Conservation (phyloP, 2,888 invertebrate genomes). For the Clanis bilineata region DNA sequence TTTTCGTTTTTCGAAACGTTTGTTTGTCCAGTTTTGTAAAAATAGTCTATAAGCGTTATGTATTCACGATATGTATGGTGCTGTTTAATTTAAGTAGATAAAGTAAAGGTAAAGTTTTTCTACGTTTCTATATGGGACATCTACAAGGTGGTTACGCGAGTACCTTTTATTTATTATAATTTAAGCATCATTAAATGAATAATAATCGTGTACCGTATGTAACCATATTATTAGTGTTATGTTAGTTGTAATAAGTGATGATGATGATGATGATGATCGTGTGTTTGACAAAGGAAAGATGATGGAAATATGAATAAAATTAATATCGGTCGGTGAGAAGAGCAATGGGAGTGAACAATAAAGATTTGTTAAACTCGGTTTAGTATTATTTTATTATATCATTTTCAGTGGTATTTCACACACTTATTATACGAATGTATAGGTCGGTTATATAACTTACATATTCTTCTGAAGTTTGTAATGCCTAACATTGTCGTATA, state of each 20-base stretch:
- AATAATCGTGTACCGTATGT: slow-evolving; percentile 32
- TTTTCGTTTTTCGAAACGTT: slow-evolving; percentile 58
- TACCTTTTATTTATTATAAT: slow-evolving; percentile 64
- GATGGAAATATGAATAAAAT: neutral
- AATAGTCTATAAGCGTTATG: slow-evolving; percentile 49
- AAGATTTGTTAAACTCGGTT: slow-evolving; percentile 15
- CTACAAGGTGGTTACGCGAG: slow-evolving; percentile 77
- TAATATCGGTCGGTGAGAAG: neutral
- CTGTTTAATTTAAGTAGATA: slow-evolving; percentile 55
- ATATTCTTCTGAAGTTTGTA: too few species aligned
- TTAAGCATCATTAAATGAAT: slow-evolving; percentile 36
- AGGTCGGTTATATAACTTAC: too few species aligned
- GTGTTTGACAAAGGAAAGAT: neutral
- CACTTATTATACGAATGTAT: too few species aligned
- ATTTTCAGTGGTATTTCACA: neutral
- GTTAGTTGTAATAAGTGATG: slow-evolving; percentile 28
- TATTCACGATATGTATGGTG: slow-evolving; percentile 54
- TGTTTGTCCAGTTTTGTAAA: slow-evolving; percentile 78
- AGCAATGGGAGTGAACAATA: slow-evolving; percentile 12
- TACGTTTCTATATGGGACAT: slow-evolving; percentile 15
- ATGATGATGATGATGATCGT: slow-evolving; percentile 24
- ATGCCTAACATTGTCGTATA: too few species aligned
- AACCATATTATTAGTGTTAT: slow-evolving; percentile 23
- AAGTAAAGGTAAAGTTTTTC: slow-evolving; percentile 7
- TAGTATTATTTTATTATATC: slow-evolving; percentile 10